phyloP scores from a whole-genome alignment of 2,888 invertebrate species.

The Scrobipalpa costella region DNA sequence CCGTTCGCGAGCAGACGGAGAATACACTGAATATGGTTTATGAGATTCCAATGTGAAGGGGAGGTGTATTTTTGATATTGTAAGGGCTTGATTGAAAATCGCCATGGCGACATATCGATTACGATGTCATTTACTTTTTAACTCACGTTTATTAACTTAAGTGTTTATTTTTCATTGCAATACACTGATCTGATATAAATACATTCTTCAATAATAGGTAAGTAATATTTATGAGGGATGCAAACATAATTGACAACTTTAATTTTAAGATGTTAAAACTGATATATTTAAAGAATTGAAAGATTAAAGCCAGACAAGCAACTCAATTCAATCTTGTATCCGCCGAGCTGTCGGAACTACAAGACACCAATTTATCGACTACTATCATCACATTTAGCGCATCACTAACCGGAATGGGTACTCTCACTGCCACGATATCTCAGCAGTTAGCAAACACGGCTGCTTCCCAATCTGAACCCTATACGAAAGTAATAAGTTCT shows the following conservation, averaged over 20 bases:
- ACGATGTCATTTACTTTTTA: background rate
- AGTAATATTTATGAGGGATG: too few relatives aligned
- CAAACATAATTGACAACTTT: too few relatives aligned
- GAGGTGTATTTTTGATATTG: conserved; percentile 67
- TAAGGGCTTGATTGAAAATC: conserved; percentile 47
- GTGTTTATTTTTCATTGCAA: too few relatives aligned
- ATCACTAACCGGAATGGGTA: conserved; percentile 54
- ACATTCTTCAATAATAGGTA: too few relatives aligned
- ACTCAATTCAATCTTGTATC: background rate
- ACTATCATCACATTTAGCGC: conserved; percentile 35
- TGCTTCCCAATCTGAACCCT: conserved; percentile 36
- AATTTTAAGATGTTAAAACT: background rate
- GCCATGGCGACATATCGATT: conserved; percentile 17
- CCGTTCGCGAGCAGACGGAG: conserved; percentile 42
- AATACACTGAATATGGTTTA: conserved; percentile 68
- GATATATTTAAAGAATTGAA: background rate
- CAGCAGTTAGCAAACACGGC: conserved; percentile 29
- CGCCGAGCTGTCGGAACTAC: background rate
- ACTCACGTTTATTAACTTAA: background rate
- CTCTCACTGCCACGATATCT: conserved; percentile 36
- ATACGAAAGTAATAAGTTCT: conserved; percentile 35
- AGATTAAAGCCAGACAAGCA: background rate
- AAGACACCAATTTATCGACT: conserved; percentile 33
- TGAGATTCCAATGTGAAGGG: conserved; percentile 69
- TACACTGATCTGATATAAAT: too few relatives aligned